Percentiles rank a stretch among this genome's conserved stretches.
phyloP scores from a whole-genome alignment of 2,888 invertebrate species.

The Coenonympha arcania region DNA sequence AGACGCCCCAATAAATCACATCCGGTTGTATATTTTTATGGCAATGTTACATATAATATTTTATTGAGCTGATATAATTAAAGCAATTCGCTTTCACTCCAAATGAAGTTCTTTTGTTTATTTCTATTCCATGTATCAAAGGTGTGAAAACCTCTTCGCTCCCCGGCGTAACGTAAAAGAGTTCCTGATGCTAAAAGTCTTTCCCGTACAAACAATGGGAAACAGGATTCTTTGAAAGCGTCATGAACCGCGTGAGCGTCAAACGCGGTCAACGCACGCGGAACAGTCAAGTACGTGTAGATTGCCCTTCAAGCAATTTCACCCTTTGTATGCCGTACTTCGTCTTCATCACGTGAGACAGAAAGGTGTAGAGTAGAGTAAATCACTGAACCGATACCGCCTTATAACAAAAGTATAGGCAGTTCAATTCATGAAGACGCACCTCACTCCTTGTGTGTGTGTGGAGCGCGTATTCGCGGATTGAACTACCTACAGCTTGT shows the following conservation, averaged over 20 bases:
- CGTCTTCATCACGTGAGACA: not conserved
- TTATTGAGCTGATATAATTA: too few species aligned
- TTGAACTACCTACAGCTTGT: too few species aligned
- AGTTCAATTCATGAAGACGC: too few species aligned
- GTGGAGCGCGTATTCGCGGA: too few species aligned
- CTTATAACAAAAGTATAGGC: not conserved
- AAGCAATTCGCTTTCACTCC: too few species aligned
- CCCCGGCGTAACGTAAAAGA: not conserved
- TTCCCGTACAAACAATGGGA: slow-evolving; percentile 9
- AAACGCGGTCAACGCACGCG: slow-evolving; percentile 13
- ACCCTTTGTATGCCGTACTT: slow-evolving; percentile 9
- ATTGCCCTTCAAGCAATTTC: slow-evolving; percentile 13
- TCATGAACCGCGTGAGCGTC: slow-evolving; percentile 12
- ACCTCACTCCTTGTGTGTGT: too few species aligned
- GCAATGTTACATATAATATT: too few species aligned
- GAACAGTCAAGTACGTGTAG: slow-evolving; percentile 7
- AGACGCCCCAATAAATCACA: too few species aligned
- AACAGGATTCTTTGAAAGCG: slow-evolving; percentile 15
- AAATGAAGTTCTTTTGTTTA: not conserved
- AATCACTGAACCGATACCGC: slow-evolving; percentile 3
- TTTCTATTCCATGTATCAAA: not conserved
- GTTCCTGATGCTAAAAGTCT: slow-evolving; percentile 11
- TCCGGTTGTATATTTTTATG: too few species aligned
- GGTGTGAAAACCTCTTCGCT: not conserved
- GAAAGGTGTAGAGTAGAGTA: not conserved